These are phyloP conservation scores for Fragum sueziense DNA, from an alignment of 2,888 invertebrate species.

Conservation along the genomic window DNA sequence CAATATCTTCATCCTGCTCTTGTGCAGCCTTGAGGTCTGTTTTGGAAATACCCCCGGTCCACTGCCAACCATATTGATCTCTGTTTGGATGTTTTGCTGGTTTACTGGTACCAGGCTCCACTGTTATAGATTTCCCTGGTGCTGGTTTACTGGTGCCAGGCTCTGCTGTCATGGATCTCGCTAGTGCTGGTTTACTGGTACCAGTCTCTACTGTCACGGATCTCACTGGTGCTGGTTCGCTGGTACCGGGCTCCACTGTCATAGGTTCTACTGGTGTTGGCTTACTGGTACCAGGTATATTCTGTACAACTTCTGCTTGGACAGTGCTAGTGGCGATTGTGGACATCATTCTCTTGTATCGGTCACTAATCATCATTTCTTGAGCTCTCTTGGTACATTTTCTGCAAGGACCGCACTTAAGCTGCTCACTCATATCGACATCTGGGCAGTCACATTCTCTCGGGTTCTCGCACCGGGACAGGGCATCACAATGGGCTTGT, in stretches of 20 bases:
- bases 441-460: conserved; percentile 18
- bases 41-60: background rate
- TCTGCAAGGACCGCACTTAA: conserved; percentile 26
- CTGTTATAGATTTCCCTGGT: too few relatives aligned
- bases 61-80: too few relatives aligned
- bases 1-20: background rate
- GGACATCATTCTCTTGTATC: background rate
- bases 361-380: conserved; percentile 26
- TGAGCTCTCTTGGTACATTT: conserved; percentile 28
- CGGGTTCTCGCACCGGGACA: conserved; percentile 32
- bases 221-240: too few relatives aligned
- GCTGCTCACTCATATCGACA: conserved; percentile 16
- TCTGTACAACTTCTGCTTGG: too few relatives aligned
- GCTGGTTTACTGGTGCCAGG: too few relatives aligned
- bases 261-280: background rate
- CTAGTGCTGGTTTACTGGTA: background rate
- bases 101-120: too few relatives aligned
- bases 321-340: too few relatives aligned
- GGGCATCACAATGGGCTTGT: conserved; percentile 25
- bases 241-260: background rate
- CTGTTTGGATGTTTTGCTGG: too few relatives aligned
- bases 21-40: background rate
- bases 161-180: too few relatives aligned
- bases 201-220: too few relatives aligned
- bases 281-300: background rate